phyloP scores from a whole-genome alignment of 2,888 invertebrate genomes.

The Cataglyphis cursor region DNA sequence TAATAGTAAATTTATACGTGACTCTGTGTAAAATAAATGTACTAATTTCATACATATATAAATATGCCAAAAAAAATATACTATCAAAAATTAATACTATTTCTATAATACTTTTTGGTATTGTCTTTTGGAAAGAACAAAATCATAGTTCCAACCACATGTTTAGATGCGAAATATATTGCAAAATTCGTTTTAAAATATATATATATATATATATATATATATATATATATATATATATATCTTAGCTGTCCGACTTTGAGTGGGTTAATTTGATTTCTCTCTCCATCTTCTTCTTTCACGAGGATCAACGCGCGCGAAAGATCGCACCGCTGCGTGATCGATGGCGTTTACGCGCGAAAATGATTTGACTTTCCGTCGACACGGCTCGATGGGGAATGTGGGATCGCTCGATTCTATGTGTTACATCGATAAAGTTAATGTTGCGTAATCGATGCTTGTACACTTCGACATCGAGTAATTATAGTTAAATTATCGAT shows the following conservation, averaged over 20 bases:
- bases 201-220: background rate
- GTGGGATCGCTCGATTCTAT: conserved; percentile 18
- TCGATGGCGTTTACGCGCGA: conserved; percentile 50
- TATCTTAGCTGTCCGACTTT: background rate
- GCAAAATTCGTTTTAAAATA: background rate
- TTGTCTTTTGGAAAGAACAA: background rate
- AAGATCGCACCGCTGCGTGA: conserved; percentile 30
- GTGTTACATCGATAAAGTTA: conserved; percentile 39
- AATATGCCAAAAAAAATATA: background rate
- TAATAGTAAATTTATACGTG: background rate
- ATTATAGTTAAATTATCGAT: conserved; percentile 49
- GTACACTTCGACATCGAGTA: conserved; percentile 16
- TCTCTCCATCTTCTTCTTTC: conserved; percentile 23
- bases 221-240: background rate
- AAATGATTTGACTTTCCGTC: conserved; percentile 46
- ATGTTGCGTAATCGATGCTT: conserved; percentile 38
- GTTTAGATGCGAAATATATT: background rate
- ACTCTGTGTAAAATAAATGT: background rate
- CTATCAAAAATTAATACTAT: conserved; percentile 24
- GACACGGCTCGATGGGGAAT: conserved; percentile 38
- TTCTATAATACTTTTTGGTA: conserved; percentile 50
- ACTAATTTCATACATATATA: background rate
- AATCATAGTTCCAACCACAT: background rate
- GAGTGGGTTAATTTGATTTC: conserved; percentile 18
- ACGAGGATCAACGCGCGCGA: background rate